phyloP scores from a whole-genome alignment of 1,140 invertebrate genomes.

The Latrodectus geometricus region DNA sequence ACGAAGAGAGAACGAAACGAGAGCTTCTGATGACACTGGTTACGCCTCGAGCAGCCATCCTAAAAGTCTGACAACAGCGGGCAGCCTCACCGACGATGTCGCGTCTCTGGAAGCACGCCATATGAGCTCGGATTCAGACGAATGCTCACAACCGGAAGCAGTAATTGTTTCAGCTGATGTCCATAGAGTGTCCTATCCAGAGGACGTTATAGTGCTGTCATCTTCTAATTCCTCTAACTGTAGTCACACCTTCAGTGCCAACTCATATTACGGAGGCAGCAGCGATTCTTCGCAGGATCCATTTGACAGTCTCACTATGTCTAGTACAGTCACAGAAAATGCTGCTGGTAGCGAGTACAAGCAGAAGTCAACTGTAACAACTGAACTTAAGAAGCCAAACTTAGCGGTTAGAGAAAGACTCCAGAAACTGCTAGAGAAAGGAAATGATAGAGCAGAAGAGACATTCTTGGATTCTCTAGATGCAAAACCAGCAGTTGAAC shows the following conservation, averaged over 20 bases:
- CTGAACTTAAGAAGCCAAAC: constrained; percentile 5
- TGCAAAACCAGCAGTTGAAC: background rate
- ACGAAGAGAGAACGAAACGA: constrained; percentile 23
- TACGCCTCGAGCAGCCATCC: constrained; percentile 41
- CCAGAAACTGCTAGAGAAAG: constrained; percentile 38
- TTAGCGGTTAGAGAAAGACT: constrained; percentile 22
- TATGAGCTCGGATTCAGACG: constrained; percentile 54
- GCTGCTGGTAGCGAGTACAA: background rate
- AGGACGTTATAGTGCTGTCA: constrained; percentile 43
- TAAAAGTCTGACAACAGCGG: constrained; percentile 33
- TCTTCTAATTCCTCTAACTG: background rate
- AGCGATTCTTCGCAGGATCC: constrained; percentile 30
- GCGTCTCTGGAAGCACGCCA: constrained; percentile 42
- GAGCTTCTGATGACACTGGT: constrained; percentile 52
- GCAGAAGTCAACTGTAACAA: background rate
- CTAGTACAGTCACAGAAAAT: constrained; percentile 5
- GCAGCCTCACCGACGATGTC: constrained; percentile 47
- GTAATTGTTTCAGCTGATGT: constrained; percentile 53
- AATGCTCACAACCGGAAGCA: constrained; percentile 39
- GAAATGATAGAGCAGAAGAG: background rate
- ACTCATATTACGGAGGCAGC: constrained; percentile 28
- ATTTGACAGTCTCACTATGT: constrained; percentile 49
- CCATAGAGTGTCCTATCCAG: constrained; percentile 47
- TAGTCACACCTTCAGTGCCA: constrained; percentile 45
- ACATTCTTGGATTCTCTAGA: constrained; percentile 27